Conservation (phyloP, 2,113 vertebrate species). For the Sigmodon hispidus region DNA sequence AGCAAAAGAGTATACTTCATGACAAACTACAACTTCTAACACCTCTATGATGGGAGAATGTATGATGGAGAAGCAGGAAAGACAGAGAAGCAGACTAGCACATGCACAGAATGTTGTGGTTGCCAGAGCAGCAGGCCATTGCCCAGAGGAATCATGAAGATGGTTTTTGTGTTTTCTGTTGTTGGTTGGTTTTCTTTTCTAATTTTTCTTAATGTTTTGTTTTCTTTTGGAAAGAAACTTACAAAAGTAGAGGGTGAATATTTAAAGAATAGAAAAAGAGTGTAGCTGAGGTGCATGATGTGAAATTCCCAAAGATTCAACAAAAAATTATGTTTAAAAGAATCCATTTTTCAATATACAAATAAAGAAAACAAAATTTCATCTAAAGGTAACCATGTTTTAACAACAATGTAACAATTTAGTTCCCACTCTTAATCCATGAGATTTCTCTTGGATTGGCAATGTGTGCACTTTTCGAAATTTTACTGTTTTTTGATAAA, state of each 20-base stretch:
- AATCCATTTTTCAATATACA: neutral
- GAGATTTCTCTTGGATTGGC: neutral
- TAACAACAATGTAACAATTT: neutral
- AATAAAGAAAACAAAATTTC: neutral
- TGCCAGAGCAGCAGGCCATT: neutral
- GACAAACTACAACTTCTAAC: neutral
- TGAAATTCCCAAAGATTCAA: neutral
- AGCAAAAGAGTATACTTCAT: neutral
- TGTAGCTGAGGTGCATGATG: neutral
- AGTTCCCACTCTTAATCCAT: neutral
- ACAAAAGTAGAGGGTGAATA: neutral
- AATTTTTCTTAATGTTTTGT: neutral
- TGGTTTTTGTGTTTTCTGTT: neutral
- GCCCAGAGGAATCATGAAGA: neutral
- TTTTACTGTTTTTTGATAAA: slow-evolving; percentile 27
- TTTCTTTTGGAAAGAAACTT: neutral
- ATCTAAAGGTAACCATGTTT: neutral
- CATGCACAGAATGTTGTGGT: neutral
- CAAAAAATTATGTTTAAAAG: neutral
- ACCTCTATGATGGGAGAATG: neutral
- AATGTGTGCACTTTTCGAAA: neutral
- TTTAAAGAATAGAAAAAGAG: neutral
- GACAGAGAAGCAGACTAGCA: neutral
- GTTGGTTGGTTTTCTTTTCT: neutral
- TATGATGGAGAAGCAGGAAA: neutral